Conservation (phyloP, 2,113 vertebrate genomes). For the Gobio gobio region DNA sequence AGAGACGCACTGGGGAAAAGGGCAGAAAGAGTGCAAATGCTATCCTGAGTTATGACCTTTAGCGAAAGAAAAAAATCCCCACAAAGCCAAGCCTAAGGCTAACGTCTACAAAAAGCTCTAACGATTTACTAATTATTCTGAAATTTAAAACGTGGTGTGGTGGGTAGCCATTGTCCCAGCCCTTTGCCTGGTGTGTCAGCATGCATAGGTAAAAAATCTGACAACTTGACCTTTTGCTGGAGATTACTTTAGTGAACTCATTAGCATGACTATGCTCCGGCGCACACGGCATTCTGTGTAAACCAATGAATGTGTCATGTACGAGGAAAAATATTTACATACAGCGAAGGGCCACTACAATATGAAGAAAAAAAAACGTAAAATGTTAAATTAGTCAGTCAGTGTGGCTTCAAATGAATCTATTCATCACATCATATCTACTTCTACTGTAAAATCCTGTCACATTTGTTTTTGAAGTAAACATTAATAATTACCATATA, state of each 20-base stretch:
- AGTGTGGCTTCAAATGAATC: not conserved
- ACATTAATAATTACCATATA: too few relatives aligned
- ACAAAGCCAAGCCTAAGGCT: conserved; percentile 35
- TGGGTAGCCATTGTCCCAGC: conserved; percentile 22
- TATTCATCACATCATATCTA: not conserved
- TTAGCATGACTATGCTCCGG: conserved; percentile 43
- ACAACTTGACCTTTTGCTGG: conserved; percentile 57
- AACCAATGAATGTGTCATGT: conserved; percentile 23
- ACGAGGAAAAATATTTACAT: not conserved
- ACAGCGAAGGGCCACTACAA: not conserved
- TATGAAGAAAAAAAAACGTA: not conserved
- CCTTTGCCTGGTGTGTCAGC: conserved; percentile 18
- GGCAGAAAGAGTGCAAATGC: conserved; percentile 44
- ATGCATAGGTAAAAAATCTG: conserved; percentile 42
- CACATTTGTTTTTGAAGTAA: too few relatives aligned
- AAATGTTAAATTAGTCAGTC: not conserved
- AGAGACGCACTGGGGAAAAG: conserved; percentile 40
- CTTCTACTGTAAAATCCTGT: too few relatives aligned
- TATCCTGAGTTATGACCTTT: conserved; percentile 58
- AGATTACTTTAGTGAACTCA: conserved; percentile 47
- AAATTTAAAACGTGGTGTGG: conserved; percentile 12
- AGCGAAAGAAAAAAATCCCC: conserved; percentile 41
- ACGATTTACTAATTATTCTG: conserved; percentile 53
- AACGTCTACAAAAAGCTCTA: conserved; percentile 28
- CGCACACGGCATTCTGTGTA: not conserved